Evolutionary conservation across 2,797 vertebrate genomes (phyloP), one percentile per base, ranked within the genome.

Genomic region (Pseudomugil gertrudae): DNA sequence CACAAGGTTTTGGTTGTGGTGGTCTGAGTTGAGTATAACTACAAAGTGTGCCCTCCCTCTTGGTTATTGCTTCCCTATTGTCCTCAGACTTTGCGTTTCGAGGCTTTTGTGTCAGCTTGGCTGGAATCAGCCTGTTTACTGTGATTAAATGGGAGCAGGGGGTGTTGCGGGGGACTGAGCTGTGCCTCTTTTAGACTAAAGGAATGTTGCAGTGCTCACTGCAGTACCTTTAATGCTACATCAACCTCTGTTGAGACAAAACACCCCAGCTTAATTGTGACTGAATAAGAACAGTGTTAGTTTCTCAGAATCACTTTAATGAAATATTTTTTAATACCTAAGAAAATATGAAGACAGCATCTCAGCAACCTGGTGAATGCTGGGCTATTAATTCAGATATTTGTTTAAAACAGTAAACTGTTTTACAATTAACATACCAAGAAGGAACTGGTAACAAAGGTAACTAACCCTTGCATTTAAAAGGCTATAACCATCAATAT

Each of bases 121-220:
- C 69, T 79, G 69, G 74, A 84, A 76, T 79, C 40, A 33, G 75
- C 63, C 75, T 68, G 72, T 87, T 91, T 86, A 70, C 85, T 77
- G 75, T 81, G 85, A 89, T 86, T 90, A 89, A 90, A 87, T 70
- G 66, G 76, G 59, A 76, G 70, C 76, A 74, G 65, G 62, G 70
- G 70, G 81, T 79, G 77, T 64, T 71, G 70, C 57, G 56, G 57
- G 23, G 63, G 54, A 63, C 51, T 71, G 55, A 77, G 61, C 63
- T 17, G 23, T 76, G 69, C 66, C 59, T 81, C 75, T 78, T 62
- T 72, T 72, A 32, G 52, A 70, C 63, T 70, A 50, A 72, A 67
- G 65, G 64, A 79, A 84, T 68, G 72, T 74, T 66, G 43, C 59
- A 48, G 59, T 52, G 35, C 62, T 53, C 17, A 32, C 55, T 73